phyloP scores from a whole-genome alignment of 2,888 invertebrate species.

The Cordilura impudica region DNA sequence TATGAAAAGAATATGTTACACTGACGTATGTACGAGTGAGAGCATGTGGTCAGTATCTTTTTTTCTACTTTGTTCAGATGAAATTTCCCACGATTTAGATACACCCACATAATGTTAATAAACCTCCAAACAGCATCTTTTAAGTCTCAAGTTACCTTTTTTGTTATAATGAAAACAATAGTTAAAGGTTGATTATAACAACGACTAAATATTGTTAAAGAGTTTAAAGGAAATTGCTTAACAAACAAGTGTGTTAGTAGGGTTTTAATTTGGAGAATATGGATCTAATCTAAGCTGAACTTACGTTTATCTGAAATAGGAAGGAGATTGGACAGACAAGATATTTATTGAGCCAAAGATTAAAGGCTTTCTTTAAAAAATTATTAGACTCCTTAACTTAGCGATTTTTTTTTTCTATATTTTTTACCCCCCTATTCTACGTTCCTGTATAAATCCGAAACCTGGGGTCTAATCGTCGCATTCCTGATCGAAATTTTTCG shows the following conservation, averaged over 20 bases:
- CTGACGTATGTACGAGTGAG: conserved; percentile 12
- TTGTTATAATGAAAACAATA: conserved; percentile 12
- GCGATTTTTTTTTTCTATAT: too few relatives aligned
- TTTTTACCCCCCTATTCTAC: too few relatives aligned
- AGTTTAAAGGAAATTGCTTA: not conserved
- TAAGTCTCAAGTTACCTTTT: not conserved
- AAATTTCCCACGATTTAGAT: conserved; percentile 66
- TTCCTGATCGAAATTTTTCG: too few relatives aligned
- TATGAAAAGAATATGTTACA: conserved; percentile 8
- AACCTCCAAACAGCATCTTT: conserved; percentile 12
- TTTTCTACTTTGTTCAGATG: conserved; percentile 47
- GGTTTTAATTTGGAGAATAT: too few relatives aligned
- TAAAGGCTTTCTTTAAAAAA: too few relatives aligned
- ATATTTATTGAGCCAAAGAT: too few relatives aligned
- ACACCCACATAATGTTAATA: conserved; percentile 61
- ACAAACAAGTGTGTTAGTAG: not conserved
- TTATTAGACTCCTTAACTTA: too few relatives aligned
- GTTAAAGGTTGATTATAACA: conserved; percentile 19
- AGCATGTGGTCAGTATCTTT: conserved; percentile 43
- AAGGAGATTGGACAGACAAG: too few relatives aligned
- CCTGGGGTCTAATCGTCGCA: too few relatives aligned
- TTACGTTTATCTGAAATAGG: too few relatives aligned
- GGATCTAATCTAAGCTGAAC: too few relatives aligned
- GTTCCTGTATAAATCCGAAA: too few relatives aligned
- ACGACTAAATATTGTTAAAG: conserved; percentile 15